These are phyloP conservation scores for Nasonovia ribisnigri DNA, from an alignment of 2,888 invertebrate species.

Conservation along the genomic window DNA sequence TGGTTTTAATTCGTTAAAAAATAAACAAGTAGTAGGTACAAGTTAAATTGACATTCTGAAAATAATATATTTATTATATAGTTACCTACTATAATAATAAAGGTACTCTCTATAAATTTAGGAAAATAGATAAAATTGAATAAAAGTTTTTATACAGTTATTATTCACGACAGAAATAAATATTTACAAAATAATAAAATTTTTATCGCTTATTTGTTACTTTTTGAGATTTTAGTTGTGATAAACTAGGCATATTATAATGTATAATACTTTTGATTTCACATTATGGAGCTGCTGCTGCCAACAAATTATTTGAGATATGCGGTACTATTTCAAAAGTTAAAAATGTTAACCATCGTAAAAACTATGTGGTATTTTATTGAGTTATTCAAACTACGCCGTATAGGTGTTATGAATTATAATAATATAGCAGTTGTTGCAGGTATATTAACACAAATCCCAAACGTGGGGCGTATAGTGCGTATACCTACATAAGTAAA, in stretches of 20 bases:
- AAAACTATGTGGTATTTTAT: neutral
- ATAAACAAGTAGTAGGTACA: neutral
- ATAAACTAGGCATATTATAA: neutral
- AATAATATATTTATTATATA: neutral
- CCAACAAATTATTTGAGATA: neutral
- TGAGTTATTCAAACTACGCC: neutral
- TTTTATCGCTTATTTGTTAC: neutral
- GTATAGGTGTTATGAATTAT: neutral
- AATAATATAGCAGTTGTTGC: neutral
- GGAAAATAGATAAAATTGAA: neutral
- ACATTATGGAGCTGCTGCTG: neutral
- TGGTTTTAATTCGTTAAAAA: neutral
- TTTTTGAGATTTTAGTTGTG: neutral
- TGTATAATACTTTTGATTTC: neutral
- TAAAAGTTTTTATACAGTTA: neutral
- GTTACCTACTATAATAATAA: neutral
- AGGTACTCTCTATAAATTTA: neutral
- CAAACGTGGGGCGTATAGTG: neutral
- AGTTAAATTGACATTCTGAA: neutral
- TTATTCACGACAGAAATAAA: neutral
- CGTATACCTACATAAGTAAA: neutral
- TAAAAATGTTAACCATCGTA: neutral
- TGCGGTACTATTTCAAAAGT: neutral
- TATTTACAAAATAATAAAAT: neutral
- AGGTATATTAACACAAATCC: neutral